Percentiles rank a stretch among this genome's conserved stretches.
These are phyloP conservation scores for Knipowitschia caucasica DNA, from an alignment of 2,797 vertebrate genomes.

Conservation along the genomic window DNA sequence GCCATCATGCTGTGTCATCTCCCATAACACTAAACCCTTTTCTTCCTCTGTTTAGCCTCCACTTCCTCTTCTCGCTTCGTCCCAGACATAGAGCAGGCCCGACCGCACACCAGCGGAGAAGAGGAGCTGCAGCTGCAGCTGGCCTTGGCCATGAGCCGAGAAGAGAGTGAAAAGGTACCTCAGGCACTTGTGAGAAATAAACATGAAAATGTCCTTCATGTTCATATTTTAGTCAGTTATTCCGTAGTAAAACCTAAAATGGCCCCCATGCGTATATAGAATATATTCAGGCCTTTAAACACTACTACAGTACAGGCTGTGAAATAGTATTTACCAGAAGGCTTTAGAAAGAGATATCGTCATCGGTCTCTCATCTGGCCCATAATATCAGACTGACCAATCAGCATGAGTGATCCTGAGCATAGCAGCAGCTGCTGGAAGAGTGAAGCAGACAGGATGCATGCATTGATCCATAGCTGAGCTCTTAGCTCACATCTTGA, in stretches of 20 bases:
- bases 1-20: conserved; percentile 11
- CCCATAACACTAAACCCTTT: conserved; percentile 15
- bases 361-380: conserved; percentile 40
- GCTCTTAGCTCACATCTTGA: conserved; percentile 20
- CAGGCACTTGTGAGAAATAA: conserved; percentile 13
- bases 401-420: conserved; percentile 29
- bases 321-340: conserved; percentile 44
- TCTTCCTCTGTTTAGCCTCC: conserved; percentile 67
- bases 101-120: conserved; percentile 89
- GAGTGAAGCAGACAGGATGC: conserved; percentile 58
- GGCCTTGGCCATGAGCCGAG: conserved; percentile 93
- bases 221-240: conserved; percentile 29
- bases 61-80: conserved; percentile 80
- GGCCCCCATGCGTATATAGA: conserved; percentile 6
- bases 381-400: conserved; percentile 52
- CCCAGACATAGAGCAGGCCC: conserved; percentile 90
- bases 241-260: conserved; percentile 38
- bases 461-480: conserved; percentile 60
- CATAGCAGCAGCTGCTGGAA: conserved; percentile 34
- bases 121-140: conserved; percentile 96
- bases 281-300: conserved; percentile 11
- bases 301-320: conserved; percentile 10
- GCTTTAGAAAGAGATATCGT: conserved; percentile 47
- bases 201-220: conserved; percentile 27
- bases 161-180: conserved; percentile 93